Conservation (phyloP, 1,140 invertebrate genomes). For the Drosophila melanica region DNA sequence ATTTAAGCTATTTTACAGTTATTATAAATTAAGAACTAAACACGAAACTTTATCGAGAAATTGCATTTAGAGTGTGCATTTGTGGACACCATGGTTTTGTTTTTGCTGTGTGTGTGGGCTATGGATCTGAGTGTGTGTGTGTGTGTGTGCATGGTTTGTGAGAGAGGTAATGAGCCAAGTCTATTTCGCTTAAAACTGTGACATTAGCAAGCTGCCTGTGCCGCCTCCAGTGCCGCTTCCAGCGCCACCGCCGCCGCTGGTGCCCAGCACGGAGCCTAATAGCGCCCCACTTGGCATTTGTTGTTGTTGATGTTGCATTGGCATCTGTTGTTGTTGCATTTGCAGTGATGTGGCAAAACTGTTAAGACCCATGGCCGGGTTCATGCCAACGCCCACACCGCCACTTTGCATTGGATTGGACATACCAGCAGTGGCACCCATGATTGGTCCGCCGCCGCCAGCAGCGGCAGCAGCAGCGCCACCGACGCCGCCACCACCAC, state of each 20-base stretch:
- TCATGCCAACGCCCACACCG: conserved; percentile 42
- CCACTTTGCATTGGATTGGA: conserved; percentile 18
- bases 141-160: conserved; percentile 19
- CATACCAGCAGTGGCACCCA: conserved; percentile 62
- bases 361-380: conserved; percentile 44
- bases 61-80: conserved; percentile 62
- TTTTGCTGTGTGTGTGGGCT: conserved; percentile 19
- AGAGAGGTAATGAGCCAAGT: conserved; percentile 76
- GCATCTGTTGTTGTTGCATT: conserved; percentile 63
- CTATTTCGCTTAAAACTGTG: conserved; percentile 76
- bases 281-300: conserved; percentile 72
- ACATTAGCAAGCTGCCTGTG: conserved; percentile 68
- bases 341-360: conserved; percentile 66
- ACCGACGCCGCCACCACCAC: conserved; percentile 15
- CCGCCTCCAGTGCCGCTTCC: conserved; percentile 53
- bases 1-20: conserved; percentile 73
- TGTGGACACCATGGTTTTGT: conserved; percentile 27
- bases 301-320: conserved; percentile 65
- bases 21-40: conserved; percentile 71
- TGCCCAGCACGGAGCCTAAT: conserved; percentile 65
- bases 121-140: conserved; percentile 3
- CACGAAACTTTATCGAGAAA: conserved; percentile 72
- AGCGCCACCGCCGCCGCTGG: conserved; percentile 47
- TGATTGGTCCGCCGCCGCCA: conserved; percentile 50
- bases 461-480: conserved; percentile 13